Conservation (phyloP, 2,888 invertebrate species). For the Galeruca laticollis region DNA sequence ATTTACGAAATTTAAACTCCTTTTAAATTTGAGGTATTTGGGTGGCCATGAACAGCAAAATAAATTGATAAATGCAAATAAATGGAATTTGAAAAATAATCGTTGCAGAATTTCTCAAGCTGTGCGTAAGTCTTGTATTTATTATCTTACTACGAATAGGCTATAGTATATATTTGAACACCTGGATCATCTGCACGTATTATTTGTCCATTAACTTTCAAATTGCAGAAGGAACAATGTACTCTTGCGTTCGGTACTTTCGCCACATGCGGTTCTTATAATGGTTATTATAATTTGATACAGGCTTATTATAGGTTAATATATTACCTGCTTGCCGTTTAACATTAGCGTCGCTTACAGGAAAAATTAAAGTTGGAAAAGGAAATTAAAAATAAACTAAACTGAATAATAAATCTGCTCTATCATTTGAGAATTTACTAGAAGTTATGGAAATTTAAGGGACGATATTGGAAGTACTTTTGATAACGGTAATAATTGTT, state of each 20-base stretch:
- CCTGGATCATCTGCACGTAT: neutral
- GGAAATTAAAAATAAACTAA: too few species aligned
- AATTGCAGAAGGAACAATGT: neutral
- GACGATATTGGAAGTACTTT: too few species aligned
- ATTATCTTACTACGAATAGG: neutral
- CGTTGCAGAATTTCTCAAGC: neutral
- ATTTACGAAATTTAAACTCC: too few species aligned
- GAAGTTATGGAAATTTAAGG: too few species aligned
- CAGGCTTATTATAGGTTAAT: neutral
- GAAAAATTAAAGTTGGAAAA: neutral
- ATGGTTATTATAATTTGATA: slow-evolving; percentile 8
- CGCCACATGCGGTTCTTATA: slow-evolving; percentile 3
- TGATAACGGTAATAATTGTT: too few species aligned
- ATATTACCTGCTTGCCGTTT: neutral
- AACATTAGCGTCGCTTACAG: neutral
- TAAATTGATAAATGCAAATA: too few species aligned
- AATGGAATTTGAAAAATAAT: too few species aligned
- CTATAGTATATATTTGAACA: neutral
- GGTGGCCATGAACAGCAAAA: too few species aligned
- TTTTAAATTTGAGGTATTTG: too few species aligned
- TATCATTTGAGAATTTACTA: too few species aligned
- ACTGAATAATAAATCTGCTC: too few species aligned
- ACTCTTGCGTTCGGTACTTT: neutral
- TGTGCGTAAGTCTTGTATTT: neutral
- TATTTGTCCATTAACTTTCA: neutral